Percentiles rank a stretch among this genome's conserved stretches.
Conservation (phyloP, 2,797 vertebrate genomes). For the Semotilus atromaculatus region DNA sequence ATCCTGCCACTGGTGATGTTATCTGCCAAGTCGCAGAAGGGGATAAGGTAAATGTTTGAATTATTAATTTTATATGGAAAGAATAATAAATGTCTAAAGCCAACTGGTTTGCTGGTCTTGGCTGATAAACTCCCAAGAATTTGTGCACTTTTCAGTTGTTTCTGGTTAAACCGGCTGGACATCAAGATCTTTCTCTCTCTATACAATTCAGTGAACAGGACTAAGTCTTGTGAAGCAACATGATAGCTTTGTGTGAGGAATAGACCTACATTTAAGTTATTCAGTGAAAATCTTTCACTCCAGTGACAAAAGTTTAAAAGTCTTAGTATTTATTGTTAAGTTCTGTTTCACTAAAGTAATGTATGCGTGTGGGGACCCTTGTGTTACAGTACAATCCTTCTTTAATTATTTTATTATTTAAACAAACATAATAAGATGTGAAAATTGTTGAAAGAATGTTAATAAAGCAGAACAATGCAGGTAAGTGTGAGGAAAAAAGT, state of each 20-base stretch:
- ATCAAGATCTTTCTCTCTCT: neutral
- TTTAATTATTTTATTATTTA: too few species aligned
- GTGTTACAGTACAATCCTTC: too few species aligned
- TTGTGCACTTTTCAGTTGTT: neutral
- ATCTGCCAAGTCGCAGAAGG: conserved; percentile 95
- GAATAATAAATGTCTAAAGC: neutral
- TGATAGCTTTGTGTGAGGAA: neutral
- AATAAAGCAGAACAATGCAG: too few species aligned
- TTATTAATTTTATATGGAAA: neutral
- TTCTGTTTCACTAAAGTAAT: neutral
- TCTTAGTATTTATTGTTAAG: neutral
- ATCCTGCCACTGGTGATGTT: conserved; percentile 90
- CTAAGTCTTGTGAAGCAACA: neutral
- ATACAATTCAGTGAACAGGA: too few species aligned
- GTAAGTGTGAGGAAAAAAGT: too few species aligned
- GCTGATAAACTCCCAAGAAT: neutral
- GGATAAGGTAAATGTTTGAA: conserved; percentile 77
- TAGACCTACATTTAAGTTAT: neutral
- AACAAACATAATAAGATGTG: too few species aligned
- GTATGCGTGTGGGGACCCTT: too few species aligned
- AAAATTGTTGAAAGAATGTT: too few species aligned
- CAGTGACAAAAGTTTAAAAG: too few species aligned
- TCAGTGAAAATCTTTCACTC: too few species aligned
- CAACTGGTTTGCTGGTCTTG: neutral
- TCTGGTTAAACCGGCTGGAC: neutral